phyloP scores from a whole-genome alignment of 2,888 invertebrate species.

The Harpagoxenus sublaevis region DNA sequence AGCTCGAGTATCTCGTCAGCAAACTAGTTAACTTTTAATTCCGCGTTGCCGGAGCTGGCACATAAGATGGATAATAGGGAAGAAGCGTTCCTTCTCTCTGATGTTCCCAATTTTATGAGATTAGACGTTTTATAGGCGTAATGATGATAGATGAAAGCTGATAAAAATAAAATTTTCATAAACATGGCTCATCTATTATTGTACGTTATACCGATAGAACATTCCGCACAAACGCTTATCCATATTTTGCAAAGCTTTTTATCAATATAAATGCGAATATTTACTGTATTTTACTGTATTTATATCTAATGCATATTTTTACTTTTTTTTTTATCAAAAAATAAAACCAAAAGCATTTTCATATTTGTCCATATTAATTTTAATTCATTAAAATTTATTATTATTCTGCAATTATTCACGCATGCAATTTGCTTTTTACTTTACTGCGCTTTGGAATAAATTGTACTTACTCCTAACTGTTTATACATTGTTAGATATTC shows the following conservation, averaged over 20 bases:
- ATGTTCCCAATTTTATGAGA: not conserved
- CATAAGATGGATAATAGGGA: not conserved
- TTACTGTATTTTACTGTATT: not conserved
- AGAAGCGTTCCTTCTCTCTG: not conserved
- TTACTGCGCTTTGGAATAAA: not conserved
- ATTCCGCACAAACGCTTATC: not conserved
- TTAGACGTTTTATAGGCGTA: not conserved
- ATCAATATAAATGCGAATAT: not conserved
- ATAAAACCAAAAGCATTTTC: not conserved
- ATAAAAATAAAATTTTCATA: not conserved
- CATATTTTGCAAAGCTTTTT: not conserved
- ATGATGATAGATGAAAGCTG: not conserved
- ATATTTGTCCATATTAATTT: conserved; percentile 4
- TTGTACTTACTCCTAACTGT: not conserved
- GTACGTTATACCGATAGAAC: not conserved
- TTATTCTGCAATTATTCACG: not conserved
- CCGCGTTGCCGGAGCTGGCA: conserved; percentile 8
- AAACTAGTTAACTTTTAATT: conserved; percentile 45
- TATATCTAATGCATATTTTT: not conserved
- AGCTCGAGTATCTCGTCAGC: conserved; percentile 18
- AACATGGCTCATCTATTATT: not conserved
- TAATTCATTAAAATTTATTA: not conserved
- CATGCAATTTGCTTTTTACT: not conserved
- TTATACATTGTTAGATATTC: not conserved
- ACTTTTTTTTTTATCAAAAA: not conserved